phyloP scores from a whole-genome alignment of 2,888 invertebrate species.

The Miltochrista miniata region DNA sequence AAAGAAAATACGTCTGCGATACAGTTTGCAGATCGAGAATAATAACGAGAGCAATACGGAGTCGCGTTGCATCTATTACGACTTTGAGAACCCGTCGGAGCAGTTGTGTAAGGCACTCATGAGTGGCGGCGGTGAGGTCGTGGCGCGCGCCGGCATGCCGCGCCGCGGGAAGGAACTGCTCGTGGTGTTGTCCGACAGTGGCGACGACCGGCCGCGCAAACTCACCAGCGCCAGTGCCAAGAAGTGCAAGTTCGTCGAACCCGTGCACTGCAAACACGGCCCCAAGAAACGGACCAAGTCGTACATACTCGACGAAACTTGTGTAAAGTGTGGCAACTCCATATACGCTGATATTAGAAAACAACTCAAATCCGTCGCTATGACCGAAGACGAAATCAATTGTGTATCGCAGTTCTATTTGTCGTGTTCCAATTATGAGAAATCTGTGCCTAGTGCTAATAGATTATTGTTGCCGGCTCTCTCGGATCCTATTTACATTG shows the following conservation, averaged over 20 bases:
- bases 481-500: constrained; percentile 67
- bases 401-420: constrained; percentile 66
- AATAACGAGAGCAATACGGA: constrained; percentile 65
- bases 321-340: constrained; percentile 66
- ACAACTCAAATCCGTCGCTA: constrained; percentile 59
- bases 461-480: constrained; percentile 67
- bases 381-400: constrained; percentile 70
- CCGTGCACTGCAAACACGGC: constrained; percentile 57
- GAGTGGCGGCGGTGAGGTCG: constrained; percentile 70
- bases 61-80: constrained; percentile 72
- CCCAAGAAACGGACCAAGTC: constrained; percentile 49
- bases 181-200: constrained; percentile 54
- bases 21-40: constrained; percentile 72
- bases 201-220: constrained; percentile 41
- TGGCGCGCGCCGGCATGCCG: constrained; percentile 53
- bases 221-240: constrained; percentile 38
- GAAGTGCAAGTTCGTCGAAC: constrained; percentile 65
- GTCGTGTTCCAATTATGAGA: constrained; percentile 65
- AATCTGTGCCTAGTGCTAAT: constrained; percentile 46
- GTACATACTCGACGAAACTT: constrained; percentile 56
- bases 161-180: constrained; percentile 50
- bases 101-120: constrained; percentile 65
- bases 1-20: constrained; percentile 71
- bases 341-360: constrained; percentile 63
- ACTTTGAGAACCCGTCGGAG: constrained; percentile 70